Evolutionary conservation across 2,888 invertebrate species (phyloP).

Genomic region (Calephelis perditalis): DNA sequence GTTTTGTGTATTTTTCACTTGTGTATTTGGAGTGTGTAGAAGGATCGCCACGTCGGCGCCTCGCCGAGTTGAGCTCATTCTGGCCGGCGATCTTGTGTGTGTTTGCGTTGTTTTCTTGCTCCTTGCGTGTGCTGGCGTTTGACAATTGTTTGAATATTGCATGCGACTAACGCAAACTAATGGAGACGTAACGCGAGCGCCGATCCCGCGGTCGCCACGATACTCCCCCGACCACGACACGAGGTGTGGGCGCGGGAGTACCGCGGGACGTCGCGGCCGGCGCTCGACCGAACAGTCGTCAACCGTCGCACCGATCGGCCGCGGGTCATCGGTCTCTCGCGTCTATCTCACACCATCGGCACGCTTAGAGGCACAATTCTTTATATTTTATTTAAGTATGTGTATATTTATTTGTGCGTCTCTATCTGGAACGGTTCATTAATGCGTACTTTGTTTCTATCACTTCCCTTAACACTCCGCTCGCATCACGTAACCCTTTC

Average conservation of each 20-base stretch:
- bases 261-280: conserved; percentile 31
- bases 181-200: not conserved
- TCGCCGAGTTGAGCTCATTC: conserved; percentile 55
- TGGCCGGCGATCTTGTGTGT: conserved; percentile 76
- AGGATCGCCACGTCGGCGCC: conserved; percentile 38
- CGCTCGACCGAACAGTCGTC: conserved; percentile 49
- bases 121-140: conserved; percentile 51
- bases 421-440: conserved; percentile 35
- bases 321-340: conserved; percentile 33
- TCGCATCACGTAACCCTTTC: conserved; percentile 78
- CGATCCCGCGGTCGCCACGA: conserved; percentile 22
- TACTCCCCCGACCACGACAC: conserved; percentile 54
- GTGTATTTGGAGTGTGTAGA: conserved; percentile 63
- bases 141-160: conserved; percentile 54
- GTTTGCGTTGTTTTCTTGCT: conserved; percentile 60
- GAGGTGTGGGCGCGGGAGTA: conserved; percentile 44
- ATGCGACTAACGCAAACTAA: conserved; percentile 36
- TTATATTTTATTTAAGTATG: conserved; percentile 20
- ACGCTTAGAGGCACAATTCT: conserved; percentile 41
- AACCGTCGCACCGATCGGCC: conserved; percentile 38
- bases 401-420: conserved; percentile 20
- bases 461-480: conserved; percentile 80
- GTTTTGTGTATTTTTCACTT: conserved; percentile 43
- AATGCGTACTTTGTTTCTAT: conserved; percentile 25
- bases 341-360: conserved; percentile 37